phyloP scores from a whole-genome alignment of 2,888 invertebrate genomes.

The Sarcophaga variegata region DNA sequence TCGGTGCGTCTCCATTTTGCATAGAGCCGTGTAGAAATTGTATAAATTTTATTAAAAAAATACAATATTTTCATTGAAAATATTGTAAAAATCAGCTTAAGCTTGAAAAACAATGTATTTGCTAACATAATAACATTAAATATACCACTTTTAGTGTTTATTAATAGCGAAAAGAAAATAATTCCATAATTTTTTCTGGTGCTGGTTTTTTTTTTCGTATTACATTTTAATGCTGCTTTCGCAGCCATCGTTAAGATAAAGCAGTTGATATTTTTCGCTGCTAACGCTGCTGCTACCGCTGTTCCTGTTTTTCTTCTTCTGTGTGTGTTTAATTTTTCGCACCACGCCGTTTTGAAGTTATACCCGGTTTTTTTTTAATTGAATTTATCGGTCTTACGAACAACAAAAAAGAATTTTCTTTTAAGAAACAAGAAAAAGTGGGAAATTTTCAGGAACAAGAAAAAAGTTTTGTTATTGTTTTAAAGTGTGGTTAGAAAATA shows the following conservation, averaged over 20 bases:
- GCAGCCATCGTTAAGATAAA: constrained; percentile 63
- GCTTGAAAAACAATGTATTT: constrained; percentile 50
- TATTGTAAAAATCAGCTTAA: constrained; percentile 48
- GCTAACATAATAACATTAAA: constrained; percentile 52
- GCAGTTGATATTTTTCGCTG: constrained; percentile 53
- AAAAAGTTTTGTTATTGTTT: constrained; percentile 10
- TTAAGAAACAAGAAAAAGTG: constrained; percentile 24
- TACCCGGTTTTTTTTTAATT: constrained; percentile 59
- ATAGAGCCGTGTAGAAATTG: constrained; percentile 73
- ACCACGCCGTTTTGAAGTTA: constrained; percentile 67
- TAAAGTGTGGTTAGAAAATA: constrained; percentile 16
- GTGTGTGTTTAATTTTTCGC: constrained; percentile 51
- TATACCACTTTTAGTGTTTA: constrained; percentile 48
- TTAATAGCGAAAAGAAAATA: constrained; percentile 41
- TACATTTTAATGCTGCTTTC: constrained; percentile 63
- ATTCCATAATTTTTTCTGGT: constrained; percentile 57
- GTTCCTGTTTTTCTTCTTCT: constrained; percentile 31
- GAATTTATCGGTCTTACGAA: constrained; percentile 13
- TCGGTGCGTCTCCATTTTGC: constrained; percentile 76
- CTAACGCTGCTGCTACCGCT: constrained; percentile 26
- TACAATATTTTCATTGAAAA: constrained; percentile 57
- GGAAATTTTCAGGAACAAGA: constrained; percentile 33
- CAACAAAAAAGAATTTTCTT: constrained; percentile 31
- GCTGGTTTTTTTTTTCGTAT: constrained; percentile 60
- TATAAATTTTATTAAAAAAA: constrained; percentile 57